Base-by-base conservation (phyloP, 2,797 vertebrate species). In the Alosa sapidissima region DNA sequence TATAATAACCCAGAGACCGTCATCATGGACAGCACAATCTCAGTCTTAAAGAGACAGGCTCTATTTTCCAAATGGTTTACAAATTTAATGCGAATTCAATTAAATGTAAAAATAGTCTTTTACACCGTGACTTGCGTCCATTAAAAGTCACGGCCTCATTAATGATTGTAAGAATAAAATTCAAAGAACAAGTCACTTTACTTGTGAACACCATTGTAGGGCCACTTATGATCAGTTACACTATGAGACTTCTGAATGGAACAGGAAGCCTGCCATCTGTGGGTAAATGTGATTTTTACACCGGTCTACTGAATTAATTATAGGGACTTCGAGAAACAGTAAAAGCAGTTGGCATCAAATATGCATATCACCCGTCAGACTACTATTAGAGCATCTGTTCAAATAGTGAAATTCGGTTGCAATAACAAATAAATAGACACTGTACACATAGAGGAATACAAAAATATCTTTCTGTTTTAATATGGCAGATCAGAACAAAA, bases 391-490 rank as follows among this genome's bases (percentile, higher is more conserved):
- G 4, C 16, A 21, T 33, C 11, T 19, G 36, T 41, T 75, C 36
- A 45, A 5, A 78, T 45, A 36, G 68, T 11, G 1, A 41, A 13
- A 75, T 41, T 45, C 28, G 2, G 0, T 41, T 45, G 41, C 19
- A 36, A 87, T 75, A 21, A 88, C 85, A 86, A 87, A 84, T 14
- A 83, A 83, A 48, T 41, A 62, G 75, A 81, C 49, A 84, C 47
- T 84, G 92, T 86, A 86, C 72, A 11, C 90, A 91, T 93, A 87
- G 93, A 93, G 91, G 95, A 96, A 96, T 99, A 99, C 96, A 99
- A 99, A 99, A 99, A 99, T 99, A 99, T 93, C 92, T 92, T 95
- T 95, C 86, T 95, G 95, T 96, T 94, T 97, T 96, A 97, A 96
- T 95, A 96, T 96, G 97, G 95, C 96, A 95, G 93, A 96, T 96